Evolutionary conservation across 2,888 invertebrate species (phyloP), one percentile per base, ranked within the genome.

Genomic region (Boloria euphrosyne): DNA sequence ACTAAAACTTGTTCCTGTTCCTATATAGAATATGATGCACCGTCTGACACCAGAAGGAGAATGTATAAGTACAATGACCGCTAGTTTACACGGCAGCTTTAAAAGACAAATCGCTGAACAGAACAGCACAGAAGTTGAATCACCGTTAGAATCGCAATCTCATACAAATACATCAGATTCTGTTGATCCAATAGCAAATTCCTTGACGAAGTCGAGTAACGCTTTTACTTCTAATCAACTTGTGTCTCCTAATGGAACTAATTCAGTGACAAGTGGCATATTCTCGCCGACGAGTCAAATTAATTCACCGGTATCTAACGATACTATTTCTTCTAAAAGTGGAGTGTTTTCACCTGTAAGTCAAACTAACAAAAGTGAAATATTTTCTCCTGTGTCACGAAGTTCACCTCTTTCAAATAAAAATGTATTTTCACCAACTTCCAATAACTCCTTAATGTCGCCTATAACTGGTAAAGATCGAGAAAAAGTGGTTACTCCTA

Each of bases 1-100:
- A 73, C 72, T 73, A 73, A 76, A 79, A 78, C 74, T 78, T 79
- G 75, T 87, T 89, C 82, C 84, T 90, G 81, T 90, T 88, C 83
- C 86, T 80, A 76, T 91, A 80, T 94, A 94, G 91, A 95, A 94
- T 72, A 93, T 95, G 81, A 93, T 94, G 79, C 95, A 95, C 80
- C 93, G 95, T 77, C 92, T 95, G 85, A 95, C 95, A 68, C 95
- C 95, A 57, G 95, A 95, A 79, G 95, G 95, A 71, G 94, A 94
- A 80, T 93, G 93, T 83, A 87, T 91, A 77, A 93, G 88, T 82
- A 92, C 93, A 73, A 94, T 95, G 75, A 91, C 95, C 70, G 94
- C 95, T 74, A 95, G 85, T 79, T 88, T 95, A 76, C 95, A 95
- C 83, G 94, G 95, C 75, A 95, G 94, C 84, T 93, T 94, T 82